These are phyloP conservation scores for Lasioglossum lativentre DNA, from an alignment of 2,888 invertebrate species.

Conservation along the genomic window DNA sequence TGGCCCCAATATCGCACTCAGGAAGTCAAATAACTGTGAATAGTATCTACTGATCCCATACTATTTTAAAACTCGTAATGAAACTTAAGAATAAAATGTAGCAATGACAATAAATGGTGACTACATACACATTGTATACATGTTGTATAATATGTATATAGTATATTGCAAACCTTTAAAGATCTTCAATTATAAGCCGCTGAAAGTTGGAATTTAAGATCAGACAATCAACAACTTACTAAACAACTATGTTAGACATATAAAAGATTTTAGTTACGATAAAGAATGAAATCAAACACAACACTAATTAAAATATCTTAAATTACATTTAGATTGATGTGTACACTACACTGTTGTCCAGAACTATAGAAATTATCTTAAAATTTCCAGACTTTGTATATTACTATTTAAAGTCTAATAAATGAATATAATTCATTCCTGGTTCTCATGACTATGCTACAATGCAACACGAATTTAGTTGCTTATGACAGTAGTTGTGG, in stretches of 20 bases:
- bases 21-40: slow-evolving; percentile 59
- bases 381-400: not conserved
- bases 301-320: not conserved
- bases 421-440: not conserved
- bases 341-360: not conserved
- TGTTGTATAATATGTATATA: not conserved
- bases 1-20: slow-evolving; percentile 68
- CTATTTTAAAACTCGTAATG: slow-evolving; percentile 45
- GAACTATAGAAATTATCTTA: not conserved
- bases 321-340: not conserved
- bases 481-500: not conserved
- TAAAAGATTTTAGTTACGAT: not conserved
- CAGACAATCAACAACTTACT: not conserved
- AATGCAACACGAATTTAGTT: not conserved
- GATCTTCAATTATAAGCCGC: not conserved
- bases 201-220: not conserved
- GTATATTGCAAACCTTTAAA: not conserved
- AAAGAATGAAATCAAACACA: not conserved
- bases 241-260: not conserved
- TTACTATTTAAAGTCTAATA: not conserved
- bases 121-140: not conserved
- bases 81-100: slow-evolving; percentile 8
- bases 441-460: not conserved
- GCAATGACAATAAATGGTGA: not conserved
- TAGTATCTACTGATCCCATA: slow-evolving; percentile 53